Percentiles rank a stretch among this genome's conserved stretches.
These are phyloP conservation scores for Rugalucina vietnamica DNA, from an alignment of 2,888 invertebrate genomes.

Conservation along the genomic window DNA sequence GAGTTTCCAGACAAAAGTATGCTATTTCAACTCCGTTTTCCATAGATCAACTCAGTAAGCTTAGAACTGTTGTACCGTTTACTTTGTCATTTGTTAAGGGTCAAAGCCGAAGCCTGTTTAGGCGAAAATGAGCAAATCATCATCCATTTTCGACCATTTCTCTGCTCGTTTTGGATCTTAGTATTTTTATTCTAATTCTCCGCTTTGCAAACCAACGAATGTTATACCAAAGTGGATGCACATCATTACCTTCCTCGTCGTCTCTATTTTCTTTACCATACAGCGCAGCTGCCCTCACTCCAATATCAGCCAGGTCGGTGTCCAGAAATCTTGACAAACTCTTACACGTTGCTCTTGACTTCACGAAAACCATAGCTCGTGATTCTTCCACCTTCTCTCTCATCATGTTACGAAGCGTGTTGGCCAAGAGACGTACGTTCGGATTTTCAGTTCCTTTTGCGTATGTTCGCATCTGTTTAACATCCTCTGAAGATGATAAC, in stretches of 20 bases:
- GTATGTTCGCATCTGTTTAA: neutral
- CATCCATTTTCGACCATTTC: no score
- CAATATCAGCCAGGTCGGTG: conserved; percentile 4
- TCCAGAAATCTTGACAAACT: conserved; percentile 21
- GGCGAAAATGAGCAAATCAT: neutral
- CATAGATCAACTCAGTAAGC: no score
- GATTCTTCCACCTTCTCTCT: conserved; percentile 28
- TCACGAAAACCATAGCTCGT: conserved; percentile 35
- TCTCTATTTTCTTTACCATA: conserved; percentile 31
- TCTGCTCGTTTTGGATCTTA: no score
- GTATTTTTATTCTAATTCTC: no score
- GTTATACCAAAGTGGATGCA: no score
- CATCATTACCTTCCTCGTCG: conserved; percentile 14
- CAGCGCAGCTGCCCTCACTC: neutral
- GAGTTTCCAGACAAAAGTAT: no score
- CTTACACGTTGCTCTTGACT: conserved; percentile 29
- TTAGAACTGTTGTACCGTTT: no score
- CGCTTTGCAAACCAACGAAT: no score
- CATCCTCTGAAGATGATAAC: neutral
- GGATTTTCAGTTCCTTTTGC: conserved; percentile 23
- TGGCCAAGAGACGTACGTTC: conserved; percentile 11
- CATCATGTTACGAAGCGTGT: neutral
- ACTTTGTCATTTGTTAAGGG: neutral
- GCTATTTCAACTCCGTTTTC: no score
- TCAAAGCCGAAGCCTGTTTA: neutral